Conservation (phyloP, 2,888 invertebrate species). For the Phytoseiulus persimilis region DNA sequence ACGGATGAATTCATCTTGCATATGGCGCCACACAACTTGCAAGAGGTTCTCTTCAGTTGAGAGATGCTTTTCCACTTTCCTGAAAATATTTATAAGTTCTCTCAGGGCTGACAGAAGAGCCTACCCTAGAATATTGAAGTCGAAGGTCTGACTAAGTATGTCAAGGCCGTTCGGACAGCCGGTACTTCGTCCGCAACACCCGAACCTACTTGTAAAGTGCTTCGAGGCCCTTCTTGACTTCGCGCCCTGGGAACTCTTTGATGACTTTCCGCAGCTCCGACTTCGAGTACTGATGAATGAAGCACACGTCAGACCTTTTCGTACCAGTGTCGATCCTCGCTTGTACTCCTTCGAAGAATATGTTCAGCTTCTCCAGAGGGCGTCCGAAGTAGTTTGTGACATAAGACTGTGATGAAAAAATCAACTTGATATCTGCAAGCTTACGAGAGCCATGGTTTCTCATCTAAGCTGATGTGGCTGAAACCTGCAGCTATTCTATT, state of each 20-base stretch:
- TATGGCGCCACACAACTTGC: slow-evolving; percentile 94
- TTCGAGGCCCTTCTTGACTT: slow-evolving; percentile 79
- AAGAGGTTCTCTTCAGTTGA: slow-evolving; percentile 86
- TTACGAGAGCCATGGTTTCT: too few species aligned
- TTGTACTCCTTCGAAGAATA: slow-evolving; percentile 95
- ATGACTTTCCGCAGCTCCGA: slow-evolving; percentile 90
- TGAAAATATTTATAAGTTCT: not conserved
- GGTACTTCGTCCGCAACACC: too few species aligned
- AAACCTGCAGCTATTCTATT: too few species aligned
- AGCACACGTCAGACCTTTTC: slow-evolving; percentile 92
- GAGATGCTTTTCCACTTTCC: slow-evolving; percentile 89
- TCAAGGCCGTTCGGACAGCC: too few species aligned
- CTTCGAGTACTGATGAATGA: slow-evolving; percentile 92
- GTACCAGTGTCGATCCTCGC: slow-evolving; percentile 85
- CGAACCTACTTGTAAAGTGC: slow-evolving; percentile 63
- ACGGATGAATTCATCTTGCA: slow-evolving; percentile 97
- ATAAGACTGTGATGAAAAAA: slow-evolving; percentile 59
- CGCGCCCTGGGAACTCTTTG: slow-evolving; percentile 80
- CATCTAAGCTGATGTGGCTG: too few species aligned
- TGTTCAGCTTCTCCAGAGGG: slow-evolving; percentile 80
- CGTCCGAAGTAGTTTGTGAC: slow-evolving; percentile 90
- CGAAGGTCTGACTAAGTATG: not conserved
- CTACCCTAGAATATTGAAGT: too few species aligned
- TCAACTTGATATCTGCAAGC: too few species aligned
- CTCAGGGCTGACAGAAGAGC: not conserved